Conservation (phyloP, 2,888 invertebrate species). For the Malthinus seriepunctatus region DNA sequence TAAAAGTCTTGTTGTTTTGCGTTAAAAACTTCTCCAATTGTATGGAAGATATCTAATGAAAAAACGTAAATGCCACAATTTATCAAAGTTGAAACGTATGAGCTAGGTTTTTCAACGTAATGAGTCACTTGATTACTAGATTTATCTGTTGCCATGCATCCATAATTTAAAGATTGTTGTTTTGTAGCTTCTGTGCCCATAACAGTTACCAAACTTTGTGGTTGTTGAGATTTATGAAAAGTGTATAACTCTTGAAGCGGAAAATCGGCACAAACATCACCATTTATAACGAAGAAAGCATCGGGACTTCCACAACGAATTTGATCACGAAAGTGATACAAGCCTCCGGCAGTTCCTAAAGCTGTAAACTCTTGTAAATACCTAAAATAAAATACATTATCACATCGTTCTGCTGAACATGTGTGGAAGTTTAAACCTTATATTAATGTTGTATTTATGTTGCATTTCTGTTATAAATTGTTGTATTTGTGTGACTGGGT, state of each 20-base stretch:
- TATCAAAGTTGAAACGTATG: slow-evolving; percentile 92
- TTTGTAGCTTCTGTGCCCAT: slow-evolving; percentile 93
- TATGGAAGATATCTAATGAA: slow-evolving; percentile 82
- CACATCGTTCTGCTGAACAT: background rate
- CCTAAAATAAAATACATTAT: slow-evolving; percentile 55
- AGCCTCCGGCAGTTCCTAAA: slow-evolving; percentile 94
- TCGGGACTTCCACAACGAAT: slow-evolving; percentile 85
- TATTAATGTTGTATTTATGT: slow-evolving; percentile 77
- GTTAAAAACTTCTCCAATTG: slow-evolving; percentile 79
- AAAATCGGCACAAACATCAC: slow-evolving; percentile 97
- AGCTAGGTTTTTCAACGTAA: slow-evolving; percentile 97
- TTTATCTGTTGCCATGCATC: slow-evolving; percentile 87
- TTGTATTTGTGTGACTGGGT: slow-evolving; percentile 80
- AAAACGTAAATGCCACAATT: slow-evolving; percentile 97
- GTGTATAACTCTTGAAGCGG: slow-evolving; percentile 81
- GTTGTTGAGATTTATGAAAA: slow-evolving; percentile 67
- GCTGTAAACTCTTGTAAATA: slow-evolving; percentile 96
- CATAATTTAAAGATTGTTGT: slow-evolving; percentile 91
- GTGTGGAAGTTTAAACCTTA: slow-evolving; percentile 58
- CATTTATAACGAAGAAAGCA: slow-evolving; percentile 93
- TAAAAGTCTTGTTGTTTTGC: slow-evolving; percentile 74
- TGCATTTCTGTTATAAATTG: slow-evolving; percentile 88
- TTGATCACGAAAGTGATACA: slow-evolving; percentile 96
- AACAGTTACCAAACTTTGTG: slow-evolving; percentile 71
- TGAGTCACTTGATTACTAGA: slow-evolving; percentile 81